These are phyloP conservation scores for Melanotus villosus DNA, from an alignment of 2,888 invertebrate genomes.

Conservation along the genomic window DNA sequence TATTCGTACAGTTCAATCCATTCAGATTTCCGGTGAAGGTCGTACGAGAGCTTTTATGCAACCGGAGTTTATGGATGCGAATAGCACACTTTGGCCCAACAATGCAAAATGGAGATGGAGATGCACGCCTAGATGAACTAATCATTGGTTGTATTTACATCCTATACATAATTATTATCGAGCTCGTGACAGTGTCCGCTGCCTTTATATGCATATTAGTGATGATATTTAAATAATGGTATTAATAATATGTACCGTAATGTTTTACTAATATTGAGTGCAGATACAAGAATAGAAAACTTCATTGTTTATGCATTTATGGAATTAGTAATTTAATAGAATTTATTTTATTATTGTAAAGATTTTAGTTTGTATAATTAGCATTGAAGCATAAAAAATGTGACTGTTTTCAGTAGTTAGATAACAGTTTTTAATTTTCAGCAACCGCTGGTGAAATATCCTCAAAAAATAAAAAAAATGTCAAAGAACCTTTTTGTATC, in stretches of 20 bases:
- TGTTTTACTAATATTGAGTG: not conserved
- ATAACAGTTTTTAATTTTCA: too few relatives aligned
- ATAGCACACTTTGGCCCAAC: constrained; percentile 21
- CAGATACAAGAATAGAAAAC: not conserved
- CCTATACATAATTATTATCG: constrained; percentile 36
- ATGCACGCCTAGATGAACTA: constrained; percentile 44
- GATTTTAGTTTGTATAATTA: too few relatives aligned
- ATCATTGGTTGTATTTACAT: constrained; percentile 37
- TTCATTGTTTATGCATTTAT: too few relatives aligned
- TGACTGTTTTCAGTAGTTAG: too few relatives aligned
- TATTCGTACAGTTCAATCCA: not conserved
- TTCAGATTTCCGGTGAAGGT: constrained; percentile 31
- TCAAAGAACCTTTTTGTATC: too few relatives aligned
- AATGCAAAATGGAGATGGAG: constrained; percentile 28
- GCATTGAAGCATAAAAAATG: too few relatives aligned
- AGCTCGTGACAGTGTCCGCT: constrained; percentile 36
- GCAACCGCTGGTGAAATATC: too few relatives aligned
- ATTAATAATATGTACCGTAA: not conserved
- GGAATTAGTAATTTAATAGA: too few relatives aligned
- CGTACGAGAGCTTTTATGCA: constrained; percentile 28
- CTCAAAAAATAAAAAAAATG: too few relatives aligned
- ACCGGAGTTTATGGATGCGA: constrained; percentile 22
- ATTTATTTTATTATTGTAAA: too few relatives aligned
- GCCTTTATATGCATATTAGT: constrained; percentile 19
- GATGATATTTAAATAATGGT: constrained; percentile 21